Conservation (phyloP, 1,140 invertebrate genomes). For the Drosophila sp. region DNA sequence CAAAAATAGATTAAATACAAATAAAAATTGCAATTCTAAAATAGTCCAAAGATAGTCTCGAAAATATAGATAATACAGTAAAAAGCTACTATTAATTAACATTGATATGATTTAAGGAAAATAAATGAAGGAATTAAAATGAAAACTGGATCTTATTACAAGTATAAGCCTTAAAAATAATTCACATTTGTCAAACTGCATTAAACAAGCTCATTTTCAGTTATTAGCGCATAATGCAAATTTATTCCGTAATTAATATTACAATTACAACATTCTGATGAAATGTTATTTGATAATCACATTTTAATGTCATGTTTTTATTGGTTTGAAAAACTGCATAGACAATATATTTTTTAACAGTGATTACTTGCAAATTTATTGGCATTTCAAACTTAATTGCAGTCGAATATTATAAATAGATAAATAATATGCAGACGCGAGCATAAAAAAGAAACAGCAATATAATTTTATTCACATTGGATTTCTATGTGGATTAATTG, state of each 20-base stretch:
- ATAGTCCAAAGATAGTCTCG: too few relatives aligned
- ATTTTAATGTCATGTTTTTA: too few relatives aligned
- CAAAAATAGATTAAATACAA: conserved; percentile 21
- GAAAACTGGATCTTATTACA: not conserved
- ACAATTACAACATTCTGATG: not conserved
- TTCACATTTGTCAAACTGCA: not conserved
- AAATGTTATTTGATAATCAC: conserved; percentile 12
- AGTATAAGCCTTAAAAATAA: too few relatives aligned
- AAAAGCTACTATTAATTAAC: not conserved
- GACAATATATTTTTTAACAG: not conserved
- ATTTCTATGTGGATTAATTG: conserved; percentile 46
- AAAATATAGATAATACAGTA: too few relatives aligned
- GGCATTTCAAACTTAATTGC: conserved; percentile 27
- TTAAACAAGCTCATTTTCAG: not conserved
- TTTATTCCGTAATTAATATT: conserved; percentile 33
- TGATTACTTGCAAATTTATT: conserved; percentile 25
- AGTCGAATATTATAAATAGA: conserved; percentile 39
- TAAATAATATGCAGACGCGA: conserved; percentile 29
- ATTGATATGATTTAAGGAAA: not conserved
- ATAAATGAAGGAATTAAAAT: not conserved
- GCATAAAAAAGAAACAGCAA: conserved; percentile 3
- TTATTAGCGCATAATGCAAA: conserved; percentile 22
- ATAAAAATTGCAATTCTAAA: not conserved
- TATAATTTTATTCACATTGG: conserved; percentile 25
- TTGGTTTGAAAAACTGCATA: not conserved